Conservation (phyloP, 2,113 vertebrate genomes). For the Fregetta grallaria region DNA sequence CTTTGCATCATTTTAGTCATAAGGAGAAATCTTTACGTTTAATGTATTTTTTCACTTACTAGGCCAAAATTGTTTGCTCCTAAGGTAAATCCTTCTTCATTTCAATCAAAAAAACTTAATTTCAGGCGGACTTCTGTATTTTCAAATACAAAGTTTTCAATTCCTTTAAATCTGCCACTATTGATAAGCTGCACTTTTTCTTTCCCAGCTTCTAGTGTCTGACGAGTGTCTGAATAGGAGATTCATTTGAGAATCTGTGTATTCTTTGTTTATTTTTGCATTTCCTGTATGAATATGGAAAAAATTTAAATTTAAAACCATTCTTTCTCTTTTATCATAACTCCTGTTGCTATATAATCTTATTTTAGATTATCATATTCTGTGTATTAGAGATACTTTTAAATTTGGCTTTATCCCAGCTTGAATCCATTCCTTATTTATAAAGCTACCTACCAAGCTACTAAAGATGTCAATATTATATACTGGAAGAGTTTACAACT, state of each 20-base stretch:
- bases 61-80: neutral
- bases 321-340: neutral
- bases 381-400: neutral
- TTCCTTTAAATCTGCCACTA: neutral
- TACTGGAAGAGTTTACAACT: neutral
- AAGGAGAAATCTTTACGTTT: neutral
- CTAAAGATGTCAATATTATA: neutral
- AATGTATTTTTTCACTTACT: neutral
- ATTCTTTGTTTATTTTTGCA: neutral
- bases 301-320: neutral
- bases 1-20: neutral
- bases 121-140: neutral
- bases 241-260: neutral
- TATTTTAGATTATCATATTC: neutral
- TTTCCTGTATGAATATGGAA: neutral
- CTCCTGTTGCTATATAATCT: neutral
- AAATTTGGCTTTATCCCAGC: too few species aligned
- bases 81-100: neutral
- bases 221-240: neutral
- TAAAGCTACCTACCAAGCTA: neutral
- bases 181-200: neutral
- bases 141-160: neutral
- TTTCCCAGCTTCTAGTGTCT: neutral
- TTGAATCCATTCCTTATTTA: too few species aligned
- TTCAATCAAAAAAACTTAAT: neutral